Percentiles rank a stretch among this genome's conserved stretches.
Conservation (phyloP, 2,113 vertebrate species). For the Myanophis thanlyinensis region DNA sequence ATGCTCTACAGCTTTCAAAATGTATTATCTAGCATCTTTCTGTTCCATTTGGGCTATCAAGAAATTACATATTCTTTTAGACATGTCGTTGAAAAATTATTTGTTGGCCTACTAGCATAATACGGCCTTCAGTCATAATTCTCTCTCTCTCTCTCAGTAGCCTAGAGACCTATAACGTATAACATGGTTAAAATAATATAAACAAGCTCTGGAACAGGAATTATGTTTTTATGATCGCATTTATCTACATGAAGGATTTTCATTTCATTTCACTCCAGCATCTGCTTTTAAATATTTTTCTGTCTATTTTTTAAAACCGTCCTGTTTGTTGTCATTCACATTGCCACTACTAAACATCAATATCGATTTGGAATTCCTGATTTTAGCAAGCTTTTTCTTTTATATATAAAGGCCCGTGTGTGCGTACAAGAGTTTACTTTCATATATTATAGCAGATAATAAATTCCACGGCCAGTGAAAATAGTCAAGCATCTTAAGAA, state of each 20-base stretch:
- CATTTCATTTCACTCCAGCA: background rate
- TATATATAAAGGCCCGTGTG: background rate
- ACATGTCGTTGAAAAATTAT: conserved; percentile 33
- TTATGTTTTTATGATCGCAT: background rate
- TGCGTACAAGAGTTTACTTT: background rate
- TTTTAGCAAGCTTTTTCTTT: background rate
- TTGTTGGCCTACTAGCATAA: background rate
- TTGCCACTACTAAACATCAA: background rate
- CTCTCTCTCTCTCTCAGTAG: background rate
- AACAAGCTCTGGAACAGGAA: background rate
- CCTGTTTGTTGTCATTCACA: conserved; percentile 10
- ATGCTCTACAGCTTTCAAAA: conserved; percentile 16
- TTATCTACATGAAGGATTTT: conserved; percentile 21
- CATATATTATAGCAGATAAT: background rate
- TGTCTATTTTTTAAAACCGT: conserved; percentile 14
- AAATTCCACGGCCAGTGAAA: background rate
- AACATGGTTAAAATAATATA: background rate
- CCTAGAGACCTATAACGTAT: background rate
- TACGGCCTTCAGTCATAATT: background rate
- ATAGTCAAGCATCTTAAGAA: background rate
- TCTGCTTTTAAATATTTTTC: conserved; percentile 1
- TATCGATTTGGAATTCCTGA: background rate
- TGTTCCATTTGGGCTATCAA: conserved; percentile 22
- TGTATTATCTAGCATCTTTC: background rate
- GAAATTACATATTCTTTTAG: conserved; percentile 30